Evolutionary conservation across 2,888 invertebrate genomes (phyloP).

Genomic region (Criorhina ranunculi): DNA sequence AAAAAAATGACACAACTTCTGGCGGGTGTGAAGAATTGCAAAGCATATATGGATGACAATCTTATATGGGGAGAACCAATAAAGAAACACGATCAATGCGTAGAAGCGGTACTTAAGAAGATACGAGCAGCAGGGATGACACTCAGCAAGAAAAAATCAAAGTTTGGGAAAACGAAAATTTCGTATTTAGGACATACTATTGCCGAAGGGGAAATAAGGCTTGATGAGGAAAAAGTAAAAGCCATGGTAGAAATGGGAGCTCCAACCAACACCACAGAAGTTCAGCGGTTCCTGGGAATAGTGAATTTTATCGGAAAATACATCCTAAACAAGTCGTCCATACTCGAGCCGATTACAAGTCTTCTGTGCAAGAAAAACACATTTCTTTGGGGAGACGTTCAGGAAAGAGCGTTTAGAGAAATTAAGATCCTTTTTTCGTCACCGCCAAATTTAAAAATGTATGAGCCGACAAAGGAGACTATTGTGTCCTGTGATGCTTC

Average conservation of each 20-base stretch:
- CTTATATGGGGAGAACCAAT: constrained; percentile 24
- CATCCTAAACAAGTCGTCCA: constrained; percentile 33
- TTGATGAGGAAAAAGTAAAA: constrained; percentile 21
- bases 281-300: constrained; percentile 38
- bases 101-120: no score
- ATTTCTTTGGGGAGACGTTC: constrained; percentile 7
- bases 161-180: constrained; percentile 19
- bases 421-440: constrained; percentile 15
- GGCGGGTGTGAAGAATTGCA: constrained; percentile 23
- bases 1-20: constrained; percentile 32
- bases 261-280: constrained; percentile 23
- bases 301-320: constrained; percentile 40
- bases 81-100: no score
- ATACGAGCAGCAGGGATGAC: no score
- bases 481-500: constrained; percentile 6
- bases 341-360: constrained; percentile 14
- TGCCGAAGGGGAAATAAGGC: constrained; percentile 14
- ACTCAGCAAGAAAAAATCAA: constrained; percentile 16
- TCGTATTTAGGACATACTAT: constrained; percentile 30
- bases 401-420: constrained; percentile 6
- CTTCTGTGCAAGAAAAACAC: neutral
- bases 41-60: constrained; percentile 4
- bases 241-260: constrained; percentile 29
- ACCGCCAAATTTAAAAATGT: constrained; percentile 35
- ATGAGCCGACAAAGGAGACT: constrained; percentile 1